phyloP scores from a whole-genome alignment of 2,888 invertebrate genomes.

The Dyspetes luteomarginatus region DNA sequence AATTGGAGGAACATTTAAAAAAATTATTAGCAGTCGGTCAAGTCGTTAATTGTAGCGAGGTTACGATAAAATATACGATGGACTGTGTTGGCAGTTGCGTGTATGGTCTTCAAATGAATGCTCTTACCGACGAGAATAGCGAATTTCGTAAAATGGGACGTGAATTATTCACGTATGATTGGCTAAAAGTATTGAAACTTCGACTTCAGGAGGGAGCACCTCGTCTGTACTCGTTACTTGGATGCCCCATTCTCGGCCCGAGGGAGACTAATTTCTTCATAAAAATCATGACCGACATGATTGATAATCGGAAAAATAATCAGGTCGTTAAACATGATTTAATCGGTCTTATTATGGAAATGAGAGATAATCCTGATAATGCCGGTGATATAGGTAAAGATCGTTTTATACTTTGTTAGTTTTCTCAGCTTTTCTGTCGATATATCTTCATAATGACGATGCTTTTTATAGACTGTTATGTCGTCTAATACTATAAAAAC shows the following conservation, averaged over 20 bases:
- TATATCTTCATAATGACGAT: too few relatives aligned
- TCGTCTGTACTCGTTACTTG: slow-evolving; percentile 55
- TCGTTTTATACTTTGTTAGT: not conserved
- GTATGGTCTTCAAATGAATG: slow-evolving; percentile 83
- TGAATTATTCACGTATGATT: slow-evolving; percentile 70
- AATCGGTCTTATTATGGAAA: slow-evolving; percentile 84
- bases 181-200: slow-evolving; percentile 61
- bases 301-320: slow-evolving; percentile 84
- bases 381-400: slow-evolving; percentile 24
- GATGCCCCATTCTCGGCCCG: slow-evolving; percentile 32
- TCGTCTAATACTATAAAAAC: too few relatives aligned
- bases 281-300: slow-evolving; percentile 83
- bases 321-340: slow-evolving; percentile 85
- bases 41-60: slow-evolving; percentile 74
- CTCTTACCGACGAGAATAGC: slow-evolving; percentile 78
- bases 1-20: slow-evolving; percentile 71
- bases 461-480: too few relatives aligned
- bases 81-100: slow-evolving; percentile 83
- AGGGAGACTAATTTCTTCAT: slow-evolving; percentile 83
- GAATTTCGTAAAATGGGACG: slow-evolving; percentile 80
- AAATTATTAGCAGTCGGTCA: slow-evolving; percentile 59
- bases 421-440: too few relatives aligned
- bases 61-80: slow-evolving; percentile 82
- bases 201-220: slow-evolving; percentile 66
- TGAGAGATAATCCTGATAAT: slow-evolving; percentile 81